Evolutionary conservation across 1,140 invertebrate species (phyloP), one percentile per base, ranked within the genome.

Genomic region (Potamilus streckersoni): DNA sequence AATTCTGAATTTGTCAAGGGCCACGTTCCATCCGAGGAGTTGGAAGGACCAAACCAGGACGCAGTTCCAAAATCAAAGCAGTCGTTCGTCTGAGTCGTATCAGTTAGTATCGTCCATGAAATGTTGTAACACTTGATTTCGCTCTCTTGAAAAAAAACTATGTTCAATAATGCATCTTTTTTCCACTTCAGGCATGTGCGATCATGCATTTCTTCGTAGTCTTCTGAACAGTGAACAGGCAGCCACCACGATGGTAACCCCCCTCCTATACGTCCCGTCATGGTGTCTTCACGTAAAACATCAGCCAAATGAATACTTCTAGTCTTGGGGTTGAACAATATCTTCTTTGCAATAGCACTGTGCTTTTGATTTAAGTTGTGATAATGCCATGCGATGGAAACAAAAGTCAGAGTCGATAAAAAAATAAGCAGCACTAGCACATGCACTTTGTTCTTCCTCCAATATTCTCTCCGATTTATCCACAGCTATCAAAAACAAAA

Each of bases 11-110:
- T 73, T 19, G 64, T 65, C 15, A 86, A 79, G 17, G 87, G 83
- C 76, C 82, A 83, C 14, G 68, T 31, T 17, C 79, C 69, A 15
- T 56, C 65, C 0, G 82, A 78, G 17, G 80, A 65, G 65, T 87
- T 86, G 3, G 82, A 79, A 6, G 83, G 81, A 0, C 87, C 87
- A 72, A 83, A 88, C 87, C 87, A 88, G 8, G 71, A 59, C 0
- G 74, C 80, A 15, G 56, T 17, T 13, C 82, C 83, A 14, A 89
- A 61, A 19, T 87, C 71, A 69, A 85, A 87, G 72, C 88, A 89
- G 71, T 90, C 88, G 58, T 77, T 72, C 2, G 83, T 49, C 38
- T 49, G 82, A 38, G 77, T 38, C 57, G 81, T 80, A 17, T 72
- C 72, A 6, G 69, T 70, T 14, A 82, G 73, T 17, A 73, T 72